Percentiles rank a stretch among this genome's conserved stretches.
phyloP scores from a whole-genome alignment of 1,140 invertebrate species.

The Phymorhynchus buccinoides region DNA sequence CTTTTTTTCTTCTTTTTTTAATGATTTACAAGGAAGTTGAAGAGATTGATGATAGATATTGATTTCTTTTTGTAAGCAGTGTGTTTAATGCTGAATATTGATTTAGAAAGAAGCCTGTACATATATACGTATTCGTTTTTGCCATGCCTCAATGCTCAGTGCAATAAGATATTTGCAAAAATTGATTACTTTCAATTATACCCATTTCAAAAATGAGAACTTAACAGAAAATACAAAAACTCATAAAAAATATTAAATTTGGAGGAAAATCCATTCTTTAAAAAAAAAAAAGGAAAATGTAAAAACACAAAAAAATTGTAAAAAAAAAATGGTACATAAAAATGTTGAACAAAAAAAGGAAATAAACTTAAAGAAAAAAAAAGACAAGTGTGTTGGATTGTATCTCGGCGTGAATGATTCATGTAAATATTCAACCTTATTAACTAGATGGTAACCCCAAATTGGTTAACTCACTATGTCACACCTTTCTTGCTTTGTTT shows the following conservation, averaged over 20 bases:
- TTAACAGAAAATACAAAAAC: not conserved
- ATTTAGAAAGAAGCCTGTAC: not conserved
- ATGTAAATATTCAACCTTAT: no score
- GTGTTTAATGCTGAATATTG: not conserved
- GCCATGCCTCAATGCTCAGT: constrained; percentile 30
- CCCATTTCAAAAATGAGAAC: constrained; percentile 21
- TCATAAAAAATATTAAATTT: constrained; percentile 2
- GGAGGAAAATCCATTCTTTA: no score
- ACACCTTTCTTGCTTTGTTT: no score
- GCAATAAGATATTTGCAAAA: constrained; percentile 24
- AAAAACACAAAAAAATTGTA: not conserved
- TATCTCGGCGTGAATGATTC: not conserved
- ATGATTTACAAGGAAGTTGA: not conserved
- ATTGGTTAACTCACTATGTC: no score
- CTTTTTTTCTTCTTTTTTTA: not conserved
- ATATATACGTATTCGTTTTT: constrained; percentile 10
- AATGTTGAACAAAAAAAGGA: constrained; percentile 18
- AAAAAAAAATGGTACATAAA: constrained; percentile 27
- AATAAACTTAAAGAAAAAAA: constrained; percentile 22
- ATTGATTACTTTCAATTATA: constrained; percentile 20
- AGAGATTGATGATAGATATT: not conserved
- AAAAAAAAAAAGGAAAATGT: constrained; percentile 18
- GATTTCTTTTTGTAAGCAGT: constrained; percentile 24
- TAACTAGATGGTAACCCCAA: no score
- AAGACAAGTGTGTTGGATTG: not conserved